phyloP scores from a whole-genome alignment of 2,797 vertebrate species.

The Falco rusticolus region DNA sequence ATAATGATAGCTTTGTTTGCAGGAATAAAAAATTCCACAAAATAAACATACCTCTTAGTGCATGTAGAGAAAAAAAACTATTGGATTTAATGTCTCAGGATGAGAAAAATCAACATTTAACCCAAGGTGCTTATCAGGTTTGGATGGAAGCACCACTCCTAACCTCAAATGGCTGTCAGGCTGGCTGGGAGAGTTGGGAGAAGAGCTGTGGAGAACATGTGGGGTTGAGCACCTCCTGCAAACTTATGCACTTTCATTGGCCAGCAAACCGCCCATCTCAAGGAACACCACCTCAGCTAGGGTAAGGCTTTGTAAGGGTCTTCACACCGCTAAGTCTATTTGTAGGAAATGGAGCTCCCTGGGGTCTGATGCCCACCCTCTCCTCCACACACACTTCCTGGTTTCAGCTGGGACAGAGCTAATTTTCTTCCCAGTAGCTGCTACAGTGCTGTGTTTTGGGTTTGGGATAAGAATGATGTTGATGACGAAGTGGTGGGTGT shows the following conservation, averaged over 20 bases:
- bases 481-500: no score
- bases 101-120: not conserved
- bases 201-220: fast-evolving
- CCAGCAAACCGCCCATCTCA: fast-evolving
- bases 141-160: not conserved
- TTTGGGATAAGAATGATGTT: no score
- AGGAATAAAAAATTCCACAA: not conserved
- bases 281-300: not conserved
- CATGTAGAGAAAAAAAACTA: not conserved
- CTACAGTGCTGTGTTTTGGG: no score
- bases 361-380: not conserved
- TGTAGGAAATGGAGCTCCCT: not conserved
- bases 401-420: no score
- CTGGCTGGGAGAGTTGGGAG: not conserved
- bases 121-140: not conserved
- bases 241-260: not conserved
- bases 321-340: not conserved
- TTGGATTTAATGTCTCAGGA: not conserved
- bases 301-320: not conserved
- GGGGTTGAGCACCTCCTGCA: fast-evolving
- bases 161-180: not conserved
- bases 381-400: not conserved
- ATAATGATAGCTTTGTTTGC: not conserved
- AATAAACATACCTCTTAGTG: not conserved
- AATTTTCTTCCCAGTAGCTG: no score